Evolutionary conservation across 2,113 vertebrate species (phyloP).

Genomic region (Phaetusa simplex): DNA sequence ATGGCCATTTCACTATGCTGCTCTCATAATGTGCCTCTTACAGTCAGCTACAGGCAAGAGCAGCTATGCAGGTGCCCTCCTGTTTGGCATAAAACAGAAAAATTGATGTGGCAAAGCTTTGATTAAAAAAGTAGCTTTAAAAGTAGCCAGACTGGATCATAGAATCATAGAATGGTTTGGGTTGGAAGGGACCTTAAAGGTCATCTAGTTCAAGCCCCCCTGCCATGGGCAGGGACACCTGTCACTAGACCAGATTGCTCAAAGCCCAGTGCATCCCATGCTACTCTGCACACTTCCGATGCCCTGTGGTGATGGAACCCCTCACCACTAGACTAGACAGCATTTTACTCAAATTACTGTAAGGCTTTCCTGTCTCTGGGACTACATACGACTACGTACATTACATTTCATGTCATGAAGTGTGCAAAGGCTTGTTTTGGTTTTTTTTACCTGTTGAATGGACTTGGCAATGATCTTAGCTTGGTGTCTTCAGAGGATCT

Average conservation of each 20-base stretch:
- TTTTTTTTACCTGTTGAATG: not conserved
- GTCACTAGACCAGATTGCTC: too few relatives aligned
- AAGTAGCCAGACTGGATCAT: not conserved
- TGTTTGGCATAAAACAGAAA: not conserved
- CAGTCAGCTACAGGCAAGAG: not conserved
- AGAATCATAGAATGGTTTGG: too few relatives aligned
- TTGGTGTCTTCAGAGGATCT: not conserved
- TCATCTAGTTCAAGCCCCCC: too few relatives aligned
- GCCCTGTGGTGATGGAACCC: not conserved
- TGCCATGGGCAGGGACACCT: too few relatives aligned
- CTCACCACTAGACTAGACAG: not conserved
- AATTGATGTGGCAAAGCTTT: not conserved
- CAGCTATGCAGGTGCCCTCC: not conserved
- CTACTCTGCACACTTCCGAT: not conserved
- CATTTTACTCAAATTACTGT: not conserved
- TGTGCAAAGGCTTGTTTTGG: not conserved
- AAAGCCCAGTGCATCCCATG: not conserved
- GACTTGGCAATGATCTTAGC: not conserved
- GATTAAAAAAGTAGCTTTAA: not conserved
- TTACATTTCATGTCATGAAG: not conserved
- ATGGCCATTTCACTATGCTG: not conserved
- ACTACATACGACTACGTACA: not conserved
- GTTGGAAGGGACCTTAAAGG: too few relatives aligned
- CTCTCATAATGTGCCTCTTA: not conserved
- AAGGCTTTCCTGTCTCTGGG: not conserved